Evolutionary conservation across 2,888 invertebrate genomes (phyloP).

Genomic region (Agelastica alni): DNA sequence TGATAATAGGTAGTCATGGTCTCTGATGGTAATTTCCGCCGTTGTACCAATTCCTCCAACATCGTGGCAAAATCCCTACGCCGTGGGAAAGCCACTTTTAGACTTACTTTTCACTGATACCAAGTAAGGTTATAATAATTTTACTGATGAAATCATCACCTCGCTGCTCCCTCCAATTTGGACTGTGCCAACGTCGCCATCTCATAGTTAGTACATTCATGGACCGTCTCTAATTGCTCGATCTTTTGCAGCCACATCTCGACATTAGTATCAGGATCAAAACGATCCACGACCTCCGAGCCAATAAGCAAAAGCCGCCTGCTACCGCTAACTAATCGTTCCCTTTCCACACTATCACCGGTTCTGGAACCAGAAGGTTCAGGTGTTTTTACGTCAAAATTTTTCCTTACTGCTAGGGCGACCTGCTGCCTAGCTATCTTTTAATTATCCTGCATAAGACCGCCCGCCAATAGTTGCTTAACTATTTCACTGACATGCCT

Average conservation of each 20-base stretch:
- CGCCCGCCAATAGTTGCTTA: slow-evolving; percentile 1
- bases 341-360: too few species aligned
- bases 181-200: too few species aligned
- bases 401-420: background rate
- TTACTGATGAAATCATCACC: slow-evolving; percentile 21
- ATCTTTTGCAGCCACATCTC: too few species aligned
- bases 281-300: too few species aligned
- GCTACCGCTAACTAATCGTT: background rate
- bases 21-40: too few species aligned
- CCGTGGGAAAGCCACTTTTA: slow-evolving; percentile 36
- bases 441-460: background rate
- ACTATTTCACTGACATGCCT: background rate
- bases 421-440: background rate
- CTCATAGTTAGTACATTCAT: too few species aligned
- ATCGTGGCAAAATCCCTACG: slow-evolving; percentile 38
- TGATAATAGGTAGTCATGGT: too few species aligned
- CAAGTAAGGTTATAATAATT: slow-evolving; percentile 36
- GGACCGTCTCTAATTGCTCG: too few species aligned
- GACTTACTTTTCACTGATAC: slow-evolving; percentile 39
- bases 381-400: background rate
- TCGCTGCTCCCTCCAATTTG: slow-evolving; percentile 11
- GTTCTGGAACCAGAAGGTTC: too few species aligned
- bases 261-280: too few species aligned
- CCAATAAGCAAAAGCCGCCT: background rate
- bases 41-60: slow-evolving; percentile 38